Base-by-base conservation (phyloP, 1,140 invertebrate genomes). In the Apis florea region DNA sequence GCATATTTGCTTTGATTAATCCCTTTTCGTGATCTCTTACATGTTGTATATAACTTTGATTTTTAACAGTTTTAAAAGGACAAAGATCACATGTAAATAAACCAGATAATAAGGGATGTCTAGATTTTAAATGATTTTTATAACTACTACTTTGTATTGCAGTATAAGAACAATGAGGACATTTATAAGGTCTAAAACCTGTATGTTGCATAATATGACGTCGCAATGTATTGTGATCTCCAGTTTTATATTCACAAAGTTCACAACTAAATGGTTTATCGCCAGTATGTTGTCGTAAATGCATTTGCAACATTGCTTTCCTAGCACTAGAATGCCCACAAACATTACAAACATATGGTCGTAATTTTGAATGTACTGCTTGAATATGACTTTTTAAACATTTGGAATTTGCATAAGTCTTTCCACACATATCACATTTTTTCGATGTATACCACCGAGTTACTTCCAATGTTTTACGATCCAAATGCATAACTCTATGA, bases 141-240 rank as follows among this genome's bases (percentile, higher is more conserved):
- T 95, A 95, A 51, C 96, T 95, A 72, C 94, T 95, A 54, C 95
- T 95, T 89, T 96, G 95, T 83, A 96, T 96, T 58, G 95, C 95
- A 5, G 95, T 94, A 90, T 97, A 97, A 13, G 94, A 87, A 90
- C 96, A 97, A 86, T 95, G 94, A 10, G 95, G 94, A 90, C 96
- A 97, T 66, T 95, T 94, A 89, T 97, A 97, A 3, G 96, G 95
- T 83, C 95, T 87, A 47, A 91, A 89, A 53, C 92, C 97, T 13
- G 96, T 96, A 87, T 98, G 97, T 79, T 96, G 94, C 93, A 97
- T 96, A 83, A 95, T 94, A 89, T 97, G 97, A 31, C 96, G 95
- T 82, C 97, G 87, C 47, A 96, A 91, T 4, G 96, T 96, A 91
- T 96, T 96, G 85, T 96, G 96, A 92, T 97, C 96, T 11, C 95